These are phyloP conservation scores for Beris morrisii DNA, from an alignment of 2,888 invertebrate species.

Conservation along the genomic window DNA sequence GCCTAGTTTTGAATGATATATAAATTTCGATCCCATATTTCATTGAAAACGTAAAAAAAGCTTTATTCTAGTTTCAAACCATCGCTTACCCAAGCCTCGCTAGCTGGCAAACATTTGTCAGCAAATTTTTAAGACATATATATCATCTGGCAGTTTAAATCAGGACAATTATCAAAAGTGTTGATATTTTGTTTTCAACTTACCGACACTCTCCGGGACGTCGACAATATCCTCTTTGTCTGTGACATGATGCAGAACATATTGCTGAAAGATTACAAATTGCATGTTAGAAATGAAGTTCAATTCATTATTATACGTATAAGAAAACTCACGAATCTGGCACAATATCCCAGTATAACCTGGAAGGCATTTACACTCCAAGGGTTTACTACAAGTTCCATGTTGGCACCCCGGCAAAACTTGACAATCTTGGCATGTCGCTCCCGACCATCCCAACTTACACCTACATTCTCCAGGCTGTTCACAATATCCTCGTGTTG, in stretches of 20 bases:
- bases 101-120: no score
- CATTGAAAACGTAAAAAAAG: no score
- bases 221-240: constrained; percentile 81
- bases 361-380: constrained; percentile 86
- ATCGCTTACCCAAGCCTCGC: no score
- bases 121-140: no score
- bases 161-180: no score
- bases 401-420: constrained; percentile 88
- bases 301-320: constrained; percentile 7
- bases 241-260: constrained; percentile 80
- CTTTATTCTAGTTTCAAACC: no score
- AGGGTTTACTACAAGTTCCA: constrained; percentile 81
- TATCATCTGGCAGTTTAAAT: no score
- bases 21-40: no score
- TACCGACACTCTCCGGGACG: constrained; percentile 76
- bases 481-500: constrained; percentile 83
- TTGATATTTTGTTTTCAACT: constrained; percentile 41
- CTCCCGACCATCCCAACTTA: constrained; percentile 87
- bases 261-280: constrained; percentile 64
- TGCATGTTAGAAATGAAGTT: constrained; percentile 25
- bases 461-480: constrained; percentile 86
- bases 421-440: constrained; percentile 82
- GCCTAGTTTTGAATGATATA: no score
- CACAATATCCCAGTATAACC: constrained; percentile 91
- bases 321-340: constrained; percentile 73